Percentiles rank a stretch among this genome's conserved stretches.
Evolutionary conservation across 2,113 vertebrate genomes (phyloP).

Genomic region (Daubentonia madagascariensis): DNA sequence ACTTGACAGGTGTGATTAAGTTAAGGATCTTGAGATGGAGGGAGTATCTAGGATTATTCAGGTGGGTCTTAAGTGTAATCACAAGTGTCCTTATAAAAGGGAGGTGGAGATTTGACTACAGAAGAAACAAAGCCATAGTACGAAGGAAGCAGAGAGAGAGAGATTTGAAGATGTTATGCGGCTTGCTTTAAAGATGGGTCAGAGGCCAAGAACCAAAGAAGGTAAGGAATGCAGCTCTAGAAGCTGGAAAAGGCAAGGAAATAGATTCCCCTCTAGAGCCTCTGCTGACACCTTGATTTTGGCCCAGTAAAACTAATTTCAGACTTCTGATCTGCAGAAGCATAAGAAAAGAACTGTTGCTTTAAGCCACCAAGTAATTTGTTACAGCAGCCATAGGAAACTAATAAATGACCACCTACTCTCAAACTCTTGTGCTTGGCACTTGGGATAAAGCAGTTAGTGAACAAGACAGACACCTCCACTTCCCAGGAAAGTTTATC

Average conservation of each 20-base stretch:
- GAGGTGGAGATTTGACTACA: not conserved
- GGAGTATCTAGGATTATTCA: not conserved
- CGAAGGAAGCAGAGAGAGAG: not conserved
- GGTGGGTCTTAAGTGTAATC: not conserved
- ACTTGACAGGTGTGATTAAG: not conserved
- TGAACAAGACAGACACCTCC: not conserved
- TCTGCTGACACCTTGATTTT: not conserved
- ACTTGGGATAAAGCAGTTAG: not conserved
- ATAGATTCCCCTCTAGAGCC: not conserved
- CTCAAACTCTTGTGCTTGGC: not conserved
- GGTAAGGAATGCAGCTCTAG: not conserved
- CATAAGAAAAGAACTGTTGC: not conserved
- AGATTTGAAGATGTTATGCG: not conserved
- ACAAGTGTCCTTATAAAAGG: not conserved
- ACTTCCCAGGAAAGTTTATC: not conserved
- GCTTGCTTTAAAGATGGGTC: not conserved
- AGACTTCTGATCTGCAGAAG: not conserved
- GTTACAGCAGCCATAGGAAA: not conserved
- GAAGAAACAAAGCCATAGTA: not conserved
- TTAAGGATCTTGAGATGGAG: not conserved
- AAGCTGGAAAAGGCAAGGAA: not conserved
- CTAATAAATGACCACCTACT: not conserved
- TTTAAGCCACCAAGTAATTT: not conserved
- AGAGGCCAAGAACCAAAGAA: constrained; percentile 1
- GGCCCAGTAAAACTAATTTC: not conserved